A percentile compares a stretch with the other conserved stretches of the same genome.
Evolutionary conservation across 1,140 invertebrate genomes (phyloP).

Genomic region (Oncopeltus fasciatus): DNA sequence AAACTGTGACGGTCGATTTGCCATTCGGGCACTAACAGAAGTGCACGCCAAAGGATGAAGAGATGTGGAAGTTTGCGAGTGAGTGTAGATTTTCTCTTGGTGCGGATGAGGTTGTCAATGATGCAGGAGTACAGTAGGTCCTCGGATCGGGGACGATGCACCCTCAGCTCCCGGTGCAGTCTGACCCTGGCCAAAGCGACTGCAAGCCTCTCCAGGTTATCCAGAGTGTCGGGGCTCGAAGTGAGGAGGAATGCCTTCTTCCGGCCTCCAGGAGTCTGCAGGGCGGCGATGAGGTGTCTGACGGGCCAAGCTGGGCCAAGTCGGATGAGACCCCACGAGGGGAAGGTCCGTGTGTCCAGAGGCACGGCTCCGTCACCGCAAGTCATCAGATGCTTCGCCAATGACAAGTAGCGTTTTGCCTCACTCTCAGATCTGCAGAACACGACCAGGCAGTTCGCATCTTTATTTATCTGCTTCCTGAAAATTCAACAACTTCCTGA

Average conservation of each 20-base stretch:
- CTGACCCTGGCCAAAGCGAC: background rate
- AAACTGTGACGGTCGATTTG: background rate
- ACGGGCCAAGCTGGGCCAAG: background rate
- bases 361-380: too few species aligned
- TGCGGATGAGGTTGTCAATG: too few species aligned
- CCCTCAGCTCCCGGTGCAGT: background rate
- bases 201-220: background rate
- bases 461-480: too few species aligned
- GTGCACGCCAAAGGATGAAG: background rate
- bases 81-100: too few species aligned
- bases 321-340: background rate
- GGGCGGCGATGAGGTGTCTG: background rate
- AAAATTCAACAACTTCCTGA: too few species aligned
- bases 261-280: background rate
- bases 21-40: background rate
- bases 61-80: too few species aligned
- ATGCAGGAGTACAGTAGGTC: too few species aligned
- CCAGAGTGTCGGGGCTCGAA: background rate
- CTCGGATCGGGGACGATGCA: background rate
- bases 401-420: too few species aligned
- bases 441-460: too few species aligned
- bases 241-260: background rate
- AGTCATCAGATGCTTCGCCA: too few species aligned
- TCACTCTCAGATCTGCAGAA: too few species aligned
- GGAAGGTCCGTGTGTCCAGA: background rate